Conservation (phyloP, 2,113 vertebrate genomes). For the Dasyprocta punctata region DNA sequence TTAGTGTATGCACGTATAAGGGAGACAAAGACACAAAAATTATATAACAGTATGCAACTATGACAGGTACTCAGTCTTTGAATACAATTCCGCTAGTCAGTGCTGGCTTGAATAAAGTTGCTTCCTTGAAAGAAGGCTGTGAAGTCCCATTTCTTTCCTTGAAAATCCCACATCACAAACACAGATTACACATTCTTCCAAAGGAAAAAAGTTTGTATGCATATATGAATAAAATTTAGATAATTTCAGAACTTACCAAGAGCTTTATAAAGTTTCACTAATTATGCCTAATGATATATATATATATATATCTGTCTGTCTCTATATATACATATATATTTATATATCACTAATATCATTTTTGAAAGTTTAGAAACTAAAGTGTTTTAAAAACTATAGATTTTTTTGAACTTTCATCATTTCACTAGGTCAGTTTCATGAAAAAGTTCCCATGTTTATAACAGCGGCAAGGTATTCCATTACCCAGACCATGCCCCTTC, state of each 20-base stretch:
- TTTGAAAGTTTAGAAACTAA: not conserved
- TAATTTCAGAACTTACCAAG: not conserved
- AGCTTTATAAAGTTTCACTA: not conserved
- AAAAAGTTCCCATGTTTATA: not conserved
- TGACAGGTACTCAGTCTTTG: not conserved
- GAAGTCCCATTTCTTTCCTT: not conserved
- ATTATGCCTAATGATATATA: too few species aligned
- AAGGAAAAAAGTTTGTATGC: not conserved
- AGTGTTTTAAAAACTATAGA: not conserved
- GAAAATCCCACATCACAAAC: not conserved
- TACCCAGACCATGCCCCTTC: rapidly evolving
- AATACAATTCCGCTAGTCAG: not conserved
- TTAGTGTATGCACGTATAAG: not conserved
- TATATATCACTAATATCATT: not conserved
- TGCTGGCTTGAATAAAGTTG: not conserved
- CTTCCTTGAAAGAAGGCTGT: not conserved
- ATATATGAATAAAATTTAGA: not conserved
- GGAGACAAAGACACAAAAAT: not conserved
- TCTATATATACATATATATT: not conserved
- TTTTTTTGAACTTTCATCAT: not conserved
- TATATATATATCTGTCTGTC: too few species aligned
- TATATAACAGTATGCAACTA: not conserved
- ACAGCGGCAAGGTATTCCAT: not conserved
- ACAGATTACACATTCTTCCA: not conserved
- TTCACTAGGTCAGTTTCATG: not conserved